Conservation (phyloP, 2,113 vertebrate species). For the Procavia capensis region DNA sequence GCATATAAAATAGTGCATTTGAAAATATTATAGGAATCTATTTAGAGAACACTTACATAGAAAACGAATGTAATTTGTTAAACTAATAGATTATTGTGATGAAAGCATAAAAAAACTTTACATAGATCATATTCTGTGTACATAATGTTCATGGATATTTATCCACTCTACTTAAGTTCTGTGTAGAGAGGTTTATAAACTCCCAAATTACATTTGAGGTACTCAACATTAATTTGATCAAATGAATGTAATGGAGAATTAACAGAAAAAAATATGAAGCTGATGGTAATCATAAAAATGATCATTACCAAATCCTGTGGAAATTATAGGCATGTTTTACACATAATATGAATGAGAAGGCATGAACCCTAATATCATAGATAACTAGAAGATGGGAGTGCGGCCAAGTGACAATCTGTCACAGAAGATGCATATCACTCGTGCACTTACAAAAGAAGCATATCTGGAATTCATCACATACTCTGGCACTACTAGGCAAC, state of each 20-base stretch:
- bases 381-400: background rate
- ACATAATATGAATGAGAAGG: background rate
- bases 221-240: constrained; percentile 62
- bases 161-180: background rate
- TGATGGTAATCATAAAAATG: constrained; percentile 62
- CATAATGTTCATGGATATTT: background rate
- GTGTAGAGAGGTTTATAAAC: constrained; percentile 35
- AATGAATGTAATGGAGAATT: constrained; percentile 58
- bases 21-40: background rate
- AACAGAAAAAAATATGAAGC: constrained; percentile 15
- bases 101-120: background rate
- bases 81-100: background rate
- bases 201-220: background rate
- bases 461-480: background rate
- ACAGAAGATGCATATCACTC: background rate
- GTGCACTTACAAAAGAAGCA: background rate
- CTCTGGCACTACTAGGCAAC: background rate
- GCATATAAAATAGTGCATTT: constrained; percentile 1
- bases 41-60: background rate
- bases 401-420: background rate
- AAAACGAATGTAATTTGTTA: constrained; percentile 26
- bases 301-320: background rate
- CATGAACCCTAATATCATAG: background rate
- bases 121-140: background rate
- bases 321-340: constrained; percentile 42